A percentile compares a stretch with the other conserved stretches of the same genome.
These are phyloP conservation scores for Enteromius viviparus DNA, from an alignment of 2,797 vertebrate genomes.

Conservation along the genomic window DNA sequence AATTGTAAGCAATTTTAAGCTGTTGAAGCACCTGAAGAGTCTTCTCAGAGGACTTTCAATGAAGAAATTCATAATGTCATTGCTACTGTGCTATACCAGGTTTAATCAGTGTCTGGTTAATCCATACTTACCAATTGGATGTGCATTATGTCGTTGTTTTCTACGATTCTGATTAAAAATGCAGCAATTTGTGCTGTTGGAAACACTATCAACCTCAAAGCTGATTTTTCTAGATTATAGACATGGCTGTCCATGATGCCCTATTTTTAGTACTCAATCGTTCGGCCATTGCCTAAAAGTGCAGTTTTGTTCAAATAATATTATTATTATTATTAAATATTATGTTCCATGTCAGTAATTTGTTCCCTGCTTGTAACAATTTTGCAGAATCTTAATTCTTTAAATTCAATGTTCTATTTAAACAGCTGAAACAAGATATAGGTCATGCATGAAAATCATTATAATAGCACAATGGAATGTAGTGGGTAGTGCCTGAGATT, in stretches of 20 bases:
- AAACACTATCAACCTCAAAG: neutral
- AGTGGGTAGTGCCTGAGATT: neutral
- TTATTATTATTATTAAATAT: neutral
- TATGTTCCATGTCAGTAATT: neutral
- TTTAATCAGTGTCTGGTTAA: neutral
- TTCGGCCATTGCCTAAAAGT: neutral
- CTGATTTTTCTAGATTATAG: neutral
- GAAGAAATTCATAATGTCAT: neutral
- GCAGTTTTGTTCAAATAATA: no score
- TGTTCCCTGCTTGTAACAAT: neutral
- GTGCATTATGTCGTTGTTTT: neutral
- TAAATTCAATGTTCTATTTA: neutral
- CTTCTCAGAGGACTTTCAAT: no score
- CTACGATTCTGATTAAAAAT: neutral
- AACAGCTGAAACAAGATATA: neutral
- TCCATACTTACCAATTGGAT: neutral
- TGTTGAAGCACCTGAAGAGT: no score
- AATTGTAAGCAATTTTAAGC: neutral
- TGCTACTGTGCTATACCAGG: neutral
- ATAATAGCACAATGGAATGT: neutral
- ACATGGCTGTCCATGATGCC: neutral
- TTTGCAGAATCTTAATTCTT: neutral
- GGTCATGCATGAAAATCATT: neutral
- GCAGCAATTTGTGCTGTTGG: neutral
- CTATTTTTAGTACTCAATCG: neutral